Conservation (phyloP, 2,888 invertebrate genomes). For the Dolichopus griseipennis region DNA sequence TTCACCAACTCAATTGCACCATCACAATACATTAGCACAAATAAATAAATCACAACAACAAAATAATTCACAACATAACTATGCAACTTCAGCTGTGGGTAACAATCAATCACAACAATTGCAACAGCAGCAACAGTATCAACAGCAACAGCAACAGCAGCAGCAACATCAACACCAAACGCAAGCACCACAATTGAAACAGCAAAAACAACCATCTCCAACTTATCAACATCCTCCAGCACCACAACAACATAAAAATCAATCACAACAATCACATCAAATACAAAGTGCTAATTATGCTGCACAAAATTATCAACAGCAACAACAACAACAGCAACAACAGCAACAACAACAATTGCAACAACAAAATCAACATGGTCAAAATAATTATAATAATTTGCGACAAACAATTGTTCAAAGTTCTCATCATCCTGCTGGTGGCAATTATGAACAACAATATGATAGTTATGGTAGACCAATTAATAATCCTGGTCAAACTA, state of each 20-base stretch:
- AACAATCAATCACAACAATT: slow-evolving; percentile 18
- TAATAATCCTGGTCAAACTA: not conserved
- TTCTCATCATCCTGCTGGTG: slow-evolving; percentile 40
- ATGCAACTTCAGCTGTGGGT: slow-evolving; percentile 31
- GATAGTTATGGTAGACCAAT: slow-evolving; percentile 27
- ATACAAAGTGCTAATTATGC: slow-evolving; percentile 16
- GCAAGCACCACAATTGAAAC: slow-evolving; percentile 23
- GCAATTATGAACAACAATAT: slow-evolving; percentile 33
- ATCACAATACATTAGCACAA: slow-evolving; percentile 22
- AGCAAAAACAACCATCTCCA: slow-evolving; percentile 25
- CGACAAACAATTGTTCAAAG: slow-evolving; percentile 40
- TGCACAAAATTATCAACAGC: slow-evolving; percentile 15
- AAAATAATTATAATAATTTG: slow-evolving; percentile 36
- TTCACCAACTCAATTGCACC: slow-evolving; percentile 24
- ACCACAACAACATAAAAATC: slow-evolving; percentile 29
- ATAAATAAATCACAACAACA: slow-evolving; percentile 22
- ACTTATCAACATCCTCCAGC: slow-evolving; percentile 25
- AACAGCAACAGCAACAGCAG: slow-evolving; percentile 27
- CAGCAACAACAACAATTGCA: slow-evolving; percentile 33
- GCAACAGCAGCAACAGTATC: slow-evolving; percentile 27
- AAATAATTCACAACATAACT: slow-evolving; percentile 26
- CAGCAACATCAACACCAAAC: slow-evolving; percentile 26
- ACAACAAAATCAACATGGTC: slow-evolving; percentile 29
- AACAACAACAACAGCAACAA: slow-evolving; percentile 26
- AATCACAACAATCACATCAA: slow-evolving; percentile 26